phyloP scores from a whole-genome alignment of 2,888 invertebrate genomes.

The Pharmacophagus antenor region DNA sequence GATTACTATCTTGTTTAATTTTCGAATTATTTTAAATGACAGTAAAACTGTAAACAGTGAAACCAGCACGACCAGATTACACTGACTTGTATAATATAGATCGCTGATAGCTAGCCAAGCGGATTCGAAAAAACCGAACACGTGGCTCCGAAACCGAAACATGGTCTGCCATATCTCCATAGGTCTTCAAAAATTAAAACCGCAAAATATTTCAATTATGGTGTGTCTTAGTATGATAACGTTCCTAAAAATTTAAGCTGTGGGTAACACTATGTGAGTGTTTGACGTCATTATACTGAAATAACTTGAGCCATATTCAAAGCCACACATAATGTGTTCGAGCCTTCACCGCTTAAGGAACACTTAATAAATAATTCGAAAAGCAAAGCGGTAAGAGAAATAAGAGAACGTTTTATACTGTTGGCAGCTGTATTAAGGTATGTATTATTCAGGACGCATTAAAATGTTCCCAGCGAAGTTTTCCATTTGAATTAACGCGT shows the following conservation, averaged over 20 bases:
- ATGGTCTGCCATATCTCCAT: no score
- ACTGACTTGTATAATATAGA: no score
- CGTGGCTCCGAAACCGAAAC: no score
- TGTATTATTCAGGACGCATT: slow-evolving; percentile 6
- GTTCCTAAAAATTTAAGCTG: neutral
- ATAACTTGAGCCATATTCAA: slow-evolving; percentile 6
- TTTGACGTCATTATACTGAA: neutral
- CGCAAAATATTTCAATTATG: no score
- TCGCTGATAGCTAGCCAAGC: no score
- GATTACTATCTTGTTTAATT: no score
- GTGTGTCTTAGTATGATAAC: neutral
- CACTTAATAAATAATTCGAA: slow-evolving; percentile 18
- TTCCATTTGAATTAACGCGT: neutral
- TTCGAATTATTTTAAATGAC: no score
- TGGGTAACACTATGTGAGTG: neutral
- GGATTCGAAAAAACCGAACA: no score
- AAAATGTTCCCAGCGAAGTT: slow-evolving; percentile 1
- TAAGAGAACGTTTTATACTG: neutral
- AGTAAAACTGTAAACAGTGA: no score
- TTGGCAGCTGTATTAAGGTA: neutral
- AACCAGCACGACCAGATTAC: no score
- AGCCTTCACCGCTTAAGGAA: slow-evolving; percentile 4
- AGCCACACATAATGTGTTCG: slow-evolving; percentile 4
- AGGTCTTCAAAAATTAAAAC: no score
- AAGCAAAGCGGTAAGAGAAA: slow-evolving; percentile 16